phyloP scores from a whole-genome alignment of 2,113 vertebrate genomes.

The Triplophysa dalaica region DNA sequence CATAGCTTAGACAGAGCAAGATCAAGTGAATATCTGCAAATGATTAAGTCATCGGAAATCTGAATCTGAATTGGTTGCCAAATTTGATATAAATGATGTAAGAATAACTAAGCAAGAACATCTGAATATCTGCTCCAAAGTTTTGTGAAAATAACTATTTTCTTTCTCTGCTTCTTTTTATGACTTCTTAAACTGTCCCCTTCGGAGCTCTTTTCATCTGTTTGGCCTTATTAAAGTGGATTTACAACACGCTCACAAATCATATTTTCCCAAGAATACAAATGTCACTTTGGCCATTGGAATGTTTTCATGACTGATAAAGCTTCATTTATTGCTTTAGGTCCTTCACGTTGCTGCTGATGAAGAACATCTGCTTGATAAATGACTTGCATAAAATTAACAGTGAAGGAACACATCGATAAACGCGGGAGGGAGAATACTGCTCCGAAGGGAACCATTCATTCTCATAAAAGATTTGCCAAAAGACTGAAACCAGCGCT shows the following conservation, averaged over 20 bases:
- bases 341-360: constrained; percentile 67
- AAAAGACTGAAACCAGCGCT: not conserved
- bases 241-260: constrained; percentile 57
- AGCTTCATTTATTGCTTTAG: constrained; percentile 65
- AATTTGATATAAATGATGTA: too few species aligned
- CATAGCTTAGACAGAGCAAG: too few species aligned
- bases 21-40: too few species aligned
- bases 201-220: constrained; percentile 27
- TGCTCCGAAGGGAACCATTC: constrained; percentile 51
- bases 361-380: constrained; percentile 71
- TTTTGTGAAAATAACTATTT: not conserved
- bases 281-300: constrained; percentile 47
- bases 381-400: constrained; percentile 72
- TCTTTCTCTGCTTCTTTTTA: not conserved
- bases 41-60: too few species aligned
- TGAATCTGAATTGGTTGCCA: too few species aligned
- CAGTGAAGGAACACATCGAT: constrained; percentile 61
- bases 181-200: not conserved
- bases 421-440: constrained; percentile 58
- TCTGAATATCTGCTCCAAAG: too few species aligned
- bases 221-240: constrained; percentile 55
- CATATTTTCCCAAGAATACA: constrained; percentile 52
- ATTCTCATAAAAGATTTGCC: constrained; percentile 59
- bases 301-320: constrained; percentile 65
- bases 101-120: too few species aligned